Evolutionary conservation across 2,797 vertebrate species (phyloP).

Genomic region (Strix occidentalis): DNA sequence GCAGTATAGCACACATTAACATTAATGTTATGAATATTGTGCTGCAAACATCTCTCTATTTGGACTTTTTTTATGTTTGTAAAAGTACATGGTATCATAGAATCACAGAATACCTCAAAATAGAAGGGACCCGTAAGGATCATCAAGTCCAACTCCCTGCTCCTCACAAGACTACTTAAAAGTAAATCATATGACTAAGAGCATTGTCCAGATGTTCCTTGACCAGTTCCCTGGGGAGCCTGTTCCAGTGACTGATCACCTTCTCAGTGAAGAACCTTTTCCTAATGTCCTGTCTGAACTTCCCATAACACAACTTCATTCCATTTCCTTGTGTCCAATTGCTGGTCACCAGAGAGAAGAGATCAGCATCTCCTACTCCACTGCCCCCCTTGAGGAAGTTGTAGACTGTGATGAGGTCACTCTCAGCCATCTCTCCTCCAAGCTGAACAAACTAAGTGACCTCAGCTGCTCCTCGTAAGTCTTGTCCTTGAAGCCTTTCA

Average conservation of each 20-base stretch:
- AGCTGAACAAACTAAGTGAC: neutral
- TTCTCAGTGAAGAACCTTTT: neutral
- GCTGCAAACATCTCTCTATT: neutral
- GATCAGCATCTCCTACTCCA: neutral
- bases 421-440: neutral
- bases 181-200: neutral
- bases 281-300: neutral
- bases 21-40: neutral
- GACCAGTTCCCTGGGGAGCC: neutral
- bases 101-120: neutral
- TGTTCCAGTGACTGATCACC: rapidly evolving
- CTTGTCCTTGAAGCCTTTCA: neutral
- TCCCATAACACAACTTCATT: neutral
- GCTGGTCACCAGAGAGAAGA: neutral
- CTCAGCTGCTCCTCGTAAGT: neutral
- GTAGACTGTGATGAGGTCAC: neutral
- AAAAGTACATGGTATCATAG: neutral
- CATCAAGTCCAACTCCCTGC: neutral
- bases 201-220: rapidly evolving
- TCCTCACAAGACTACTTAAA: rapidly evolving
- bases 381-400: rapidly evolving
- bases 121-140: neutral
- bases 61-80: neutral
- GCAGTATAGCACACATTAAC: neutral
- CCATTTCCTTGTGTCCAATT: neutral